Evolutionary conservation across 2,888 invertebrate genomes (phyloP).

Genomic region (Polydrusus pterygomalis): DNA sequence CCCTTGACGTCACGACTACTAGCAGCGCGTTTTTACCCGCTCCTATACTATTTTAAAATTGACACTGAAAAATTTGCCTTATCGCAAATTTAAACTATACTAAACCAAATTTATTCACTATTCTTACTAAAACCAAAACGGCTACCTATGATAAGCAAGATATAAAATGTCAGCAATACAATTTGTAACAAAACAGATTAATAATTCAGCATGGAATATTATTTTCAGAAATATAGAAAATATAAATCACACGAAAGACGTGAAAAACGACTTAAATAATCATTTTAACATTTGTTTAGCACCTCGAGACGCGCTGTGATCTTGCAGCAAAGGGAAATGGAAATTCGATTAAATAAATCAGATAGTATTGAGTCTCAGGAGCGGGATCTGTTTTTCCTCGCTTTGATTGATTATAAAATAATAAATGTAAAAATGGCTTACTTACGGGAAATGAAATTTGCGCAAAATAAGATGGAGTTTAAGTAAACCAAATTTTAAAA

Average conservation of each 20-base stretch:
- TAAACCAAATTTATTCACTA: too few relatives aligned
- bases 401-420: constrained; percentile 36
- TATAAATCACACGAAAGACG: constrained; percentile 26
- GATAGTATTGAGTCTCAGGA: constrained; percentile 27
- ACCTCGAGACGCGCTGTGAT: constrained; percentile 4
- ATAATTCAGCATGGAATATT: not conserved
- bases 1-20: too few relatives aligned
- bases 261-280: constrained; percentile 24
- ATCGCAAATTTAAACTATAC: too few relatives aligned
- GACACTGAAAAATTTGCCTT: too few relatives aligned
- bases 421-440: constrained; percentile 24
- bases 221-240: constrained; percentile 24
- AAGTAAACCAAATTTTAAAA: too few relatives aligned
- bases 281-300: constrained; percentile 28
- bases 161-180: not conserved
- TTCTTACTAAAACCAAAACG: too few relatives aligned
- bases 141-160: too few relatives aligned
- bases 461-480: not conserved
- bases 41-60: too few relatives aligned
- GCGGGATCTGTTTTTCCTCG: constrained; percentile 17
- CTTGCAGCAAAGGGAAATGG: constrained; percentile 28
- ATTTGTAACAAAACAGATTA: not conserved
- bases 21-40: too few relatives aligned
- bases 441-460: constrained; percentile 4
- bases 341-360: constrained; percentile 43